A percentile compares a stretch with the other conserved stretches of the same genome.
These are phyloP conservation scores for Drosophila equinoxialis DNA, from an alignment of 1,140 invertebrate species.

Conservation along the genomic window DNA sequence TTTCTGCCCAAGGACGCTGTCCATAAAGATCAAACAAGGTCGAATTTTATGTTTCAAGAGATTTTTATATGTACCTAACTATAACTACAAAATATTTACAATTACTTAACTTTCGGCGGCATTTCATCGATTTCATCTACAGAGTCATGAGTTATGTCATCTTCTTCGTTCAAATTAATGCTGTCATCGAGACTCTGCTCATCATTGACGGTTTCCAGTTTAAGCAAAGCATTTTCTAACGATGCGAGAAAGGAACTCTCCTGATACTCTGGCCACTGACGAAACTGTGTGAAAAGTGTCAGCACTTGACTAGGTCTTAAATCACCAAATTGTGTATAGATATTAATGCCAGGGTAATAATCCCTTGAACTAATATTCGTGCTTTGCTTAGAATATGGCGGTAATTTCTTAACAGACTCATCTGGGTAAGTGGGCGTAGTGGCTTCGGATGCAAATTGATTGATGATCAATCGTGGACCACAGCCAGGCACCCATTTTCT, in stretches of 20 bases:
- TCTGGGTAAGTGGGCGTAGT: conserved; percentile 75
- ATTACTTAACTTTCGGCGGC: conserved; percentile 18
- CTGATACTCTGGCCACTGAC: conserved; percentile 85
- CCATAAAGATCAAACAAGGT: not conserved
- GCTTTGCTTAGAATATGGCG: conserved; percentile 62
- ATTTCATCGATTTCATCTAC: conserved; percentile 36
- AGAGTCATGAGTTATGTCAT: conserved; percentile 57
- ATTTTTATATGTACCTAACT: conserved; percentile 30
- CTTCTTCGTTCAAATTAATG: conserved; percentile 67
- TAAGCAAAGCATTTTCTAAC: conserved; percentile 83
- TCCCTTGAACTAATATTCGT: conserved; percentile 62
- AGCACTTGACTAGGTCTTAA: conserved; percentile 85
- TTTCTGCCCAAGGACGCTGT: conserved; percentile 48
- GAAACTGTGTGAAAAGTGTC: conserved; percentile 84
- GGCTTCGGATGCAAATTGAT: conserved; percentile 29
- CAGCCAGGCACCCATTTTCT: conserved; percentile 87
- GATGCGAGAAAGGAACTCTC: conserved; percentile 85
- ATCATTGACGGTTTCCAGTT: conserved; percentile 70
- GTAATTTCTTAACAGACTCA: conserved; percentile 77
- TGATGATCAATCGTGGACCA: conserved; percentile 85
- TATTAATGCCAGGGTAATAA: conserved; percentile 85
- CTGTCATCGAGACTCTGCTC: conserved; percentile 64
- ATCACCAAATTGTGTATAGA: conserved; percentile 86
- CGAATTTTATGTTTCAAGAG: not conserved
- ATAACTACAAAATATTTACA: conserved; percentile 30